These are phyloP conservation scores for Rhabdomys pumilio DNA, from an alignment of 2,797 vertebrate genomes.

Conservation along the genomic window DNA sequence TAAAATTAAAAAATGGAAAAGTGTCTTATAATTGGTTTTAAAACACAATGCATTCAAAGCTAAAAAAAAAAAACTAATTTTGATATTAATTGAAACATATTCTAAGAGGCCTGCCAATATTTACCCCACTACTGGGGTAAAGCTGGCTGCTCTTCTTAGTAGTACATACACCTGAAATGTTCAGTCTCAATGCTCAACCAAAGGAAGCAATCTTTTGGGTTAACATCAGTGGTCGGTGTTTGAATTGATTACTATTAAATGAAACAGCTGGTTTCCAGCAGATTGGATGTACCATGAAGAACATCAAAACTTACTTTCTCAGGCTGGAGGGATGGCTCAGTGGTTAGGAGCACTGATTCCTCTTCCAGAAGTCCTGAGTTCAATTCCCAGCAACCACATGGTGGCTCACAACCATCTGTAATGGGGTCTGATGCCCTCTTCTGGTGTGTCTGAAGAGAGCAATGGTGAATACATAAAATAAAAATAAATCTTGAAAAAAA, in stretches of 20 bases:
- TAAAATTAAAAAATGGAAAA: neutral
- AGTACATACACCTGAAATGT: neutral
- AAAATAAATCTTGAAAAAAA: too few species aligned
- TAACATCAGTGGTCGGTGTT: neutral
- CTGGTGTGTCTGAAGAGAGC: too few species aligned
- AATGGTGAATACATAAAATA: too few species aligned
- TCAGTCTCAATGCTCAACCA: constrained; percentile 5
- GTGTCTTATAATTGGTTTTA: constrained; percentile 39
- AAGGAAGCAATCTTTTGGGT: constrained; percentile 8
- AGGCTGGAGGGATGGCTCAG: too few species aligned
- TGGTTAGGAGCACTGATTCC: too few species aligned
- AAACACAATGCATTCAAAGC: neutral
- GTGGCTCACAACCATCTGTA: too few species aligned
- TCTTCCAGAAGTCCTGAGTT: too few species aligned
- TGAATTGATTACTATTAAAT: constrained; percentile 59
- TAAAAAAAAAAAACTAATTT: constrained; percentile 47
- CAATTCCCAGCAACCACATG: too few species aligned
- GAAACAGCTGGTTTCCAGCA: neutral
- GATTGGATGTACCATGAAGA: neutral
- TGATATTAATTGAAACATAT: constrained; percentile 51
- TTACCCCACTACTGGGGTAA: neutral
- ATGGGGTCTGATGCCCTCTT: too few species aligned
- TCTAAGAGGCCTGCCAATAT: neutral
- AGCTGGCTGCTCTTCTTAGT: neutral
- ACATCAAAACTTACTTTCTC: neutral